Percentiles rank a stretch among this genome's conserved stretches.
phyloP scores from a whole-genome alignment of 2,797 vertebrate genomes.

The Falco rusticolus region DNA sequence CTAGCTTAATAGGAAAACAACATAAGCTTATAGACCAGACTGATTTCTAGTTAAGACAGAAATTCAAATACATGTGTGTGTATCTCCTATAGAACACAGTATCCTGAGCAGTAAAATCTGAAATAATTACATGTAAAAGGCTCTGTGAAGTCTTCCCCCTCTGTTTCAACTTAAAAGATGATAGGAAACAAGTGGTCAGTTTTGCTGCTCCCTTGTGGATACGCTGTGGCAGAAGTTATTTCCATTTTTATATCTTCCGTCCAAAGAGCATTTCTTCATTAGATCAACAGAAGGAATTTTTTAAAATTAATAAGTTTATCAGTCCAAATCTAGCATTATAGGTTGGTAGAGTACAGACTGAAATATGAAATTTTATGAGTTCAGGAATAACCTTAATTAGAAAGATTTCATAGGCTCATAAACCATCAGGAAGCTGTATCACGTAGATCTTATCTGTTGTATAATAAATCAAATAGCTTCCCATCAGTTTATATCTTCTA shows the following conservation, averaged over 20 bases:
- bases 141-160: background rate
- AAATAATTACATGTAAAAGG: background rate
- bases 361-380: conserved; percentile 35
- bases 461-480: conserved; percentile 67
- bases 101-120: background rate
- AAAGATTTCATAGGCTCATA: conserved; percentile 19
- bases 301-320: conserved; percentile 42
- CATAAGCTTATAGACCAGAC: background rate
- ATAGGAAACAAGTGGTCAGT: background rate
- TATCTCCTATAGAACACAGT: background rate
- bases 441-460: conserved; percentile 33
- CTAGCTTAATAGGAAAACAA: background rate
- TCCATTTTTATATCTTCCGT: background rate
- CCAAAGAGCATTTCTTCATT: background rate
- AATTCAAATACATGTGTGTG: background rate
- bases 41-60: background rate
- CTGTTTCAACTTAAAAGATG: background rate
- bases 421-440: conserved; percentile 23
- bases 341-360: background rate
- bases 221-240: background rate
- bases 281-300: background rate
- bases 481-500: background rate
- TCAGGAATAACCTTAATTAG: conserved; percentile 50
- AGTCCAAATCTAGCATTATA: background rate
- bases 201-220: background rate